phyloP scores from a whole-genome alignment of 35 echinoderm and acorn worm genomes.

The Ptychodera flava region DNA sequence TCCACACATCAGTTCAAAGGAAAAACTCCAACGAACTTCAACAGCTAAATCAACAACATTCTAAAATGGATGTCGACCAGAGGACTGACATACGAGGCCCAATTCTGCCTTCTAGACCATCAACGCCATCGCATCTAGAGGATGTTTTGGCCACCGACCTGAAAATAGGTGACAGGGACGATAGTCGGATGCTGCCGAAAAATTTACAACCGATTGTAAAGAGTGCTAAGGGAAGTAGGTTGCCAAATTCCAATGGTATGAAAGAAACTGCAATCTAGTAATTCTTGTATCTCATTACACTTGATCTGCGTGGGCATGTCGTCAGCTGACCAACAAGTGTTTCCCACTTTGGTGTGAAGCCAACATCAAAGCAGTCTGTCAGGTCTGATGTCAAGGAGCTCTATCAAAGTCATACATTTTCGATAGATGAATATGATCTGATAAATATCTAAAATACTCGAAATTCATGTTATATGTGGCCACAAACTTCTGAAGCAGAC shows the following conservation, averaged over 20 bases:
- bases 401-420: no score
- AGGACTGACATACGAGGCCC: not conserved
- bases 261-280: not conserved
- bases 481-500: no score
- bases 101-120: not conserved
- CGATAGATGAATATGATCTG: no score
- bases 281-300: no score
- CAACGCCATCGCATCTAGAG: not conserved
- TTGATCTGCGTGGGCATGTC: no score
- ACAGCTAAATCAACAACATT: not conserved
- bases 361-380: no score
- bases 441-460: no score
- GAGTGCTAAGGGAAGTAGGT: not conserved
- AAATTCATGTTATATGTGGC: no score
- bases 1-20: not conserved
- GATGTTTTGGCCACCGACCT: not conserved
- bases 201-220: not conserved
- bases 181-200: not conserved
- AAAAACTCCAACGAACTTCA: not conserved
- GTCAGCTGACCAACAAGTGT: no score
- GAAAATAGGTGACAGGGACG: not conserved
- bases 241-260: not conserved
- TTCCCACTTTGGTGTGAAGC: no score
- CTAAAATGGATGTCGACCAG: not conserved
- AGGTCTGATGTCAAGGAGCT: no score